Conservation (phyloP, 1,140 invertebrate genomes). For the Philotrypesis tridentata region DNA sequence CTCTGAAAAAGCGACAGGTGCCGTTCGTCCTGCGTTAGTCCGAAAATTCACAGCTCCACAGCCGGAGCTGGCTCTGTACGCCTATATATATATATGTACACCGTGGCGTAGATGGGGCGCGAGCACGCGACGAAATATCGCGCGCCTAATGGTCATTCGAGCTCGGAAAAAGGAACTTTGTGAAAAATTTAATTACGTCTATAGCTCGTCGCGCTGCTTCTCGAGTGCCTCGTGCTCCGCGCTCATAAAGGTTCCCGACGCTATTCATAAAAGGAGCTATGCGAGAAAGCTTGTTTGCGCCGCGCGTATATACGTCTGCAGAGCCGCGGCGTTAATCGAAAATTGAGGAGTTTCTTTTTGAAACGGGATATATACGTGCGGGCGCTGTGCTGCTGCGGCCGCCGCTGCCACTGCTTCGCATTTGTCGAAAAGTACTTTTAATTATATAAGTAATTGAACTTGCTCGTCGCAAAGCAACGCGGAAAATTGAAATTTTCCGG, state of each 20-base stretch:
- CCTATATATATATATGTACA: no score
- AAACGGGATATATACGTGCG: not conserved
- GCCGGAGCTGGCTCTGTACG: not conserved
- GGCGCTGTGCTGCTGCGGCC: not conserved
- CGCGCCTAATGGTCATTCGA: not conserved
- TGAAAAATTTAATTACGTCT: constrained; percentile 44
- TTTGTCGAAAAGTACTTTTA: no score
- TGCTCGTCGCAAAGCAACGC: not conserved
- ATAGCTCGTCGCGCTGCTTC: not conserved
- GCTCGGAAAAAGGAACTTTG: constrained; percentile 25
- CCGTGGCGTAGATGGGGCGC: not conserved
- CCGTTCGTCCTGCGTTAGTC: not conserved
- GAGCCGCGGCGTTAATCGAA: not conserved
- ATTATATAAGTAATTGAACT: not conserved
- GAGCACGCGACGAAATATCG: constrained; percentile 37
- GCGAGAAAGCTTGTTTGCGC: not conserved
- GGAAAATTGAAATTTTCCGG: not conserved
- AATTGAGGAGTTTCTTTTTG: constrained; percentile 4
- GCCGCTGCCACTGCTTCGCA: no score
- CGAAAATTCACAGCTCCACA: constrained; percentile 6
- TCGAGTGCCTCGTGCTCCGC: constrained; percentile 35
- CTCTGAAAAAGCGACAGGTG: constrained; percentile 11
- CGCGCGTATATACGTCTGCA: no score
- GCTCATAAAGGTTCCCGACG: constrained; percentile 27
- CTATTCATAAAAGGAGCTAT: constrained; percentile 23